phyloP scores from a whole-genome alignment of 2,113 vertebrate species.

The Stictonetta naevosa region DNA sequence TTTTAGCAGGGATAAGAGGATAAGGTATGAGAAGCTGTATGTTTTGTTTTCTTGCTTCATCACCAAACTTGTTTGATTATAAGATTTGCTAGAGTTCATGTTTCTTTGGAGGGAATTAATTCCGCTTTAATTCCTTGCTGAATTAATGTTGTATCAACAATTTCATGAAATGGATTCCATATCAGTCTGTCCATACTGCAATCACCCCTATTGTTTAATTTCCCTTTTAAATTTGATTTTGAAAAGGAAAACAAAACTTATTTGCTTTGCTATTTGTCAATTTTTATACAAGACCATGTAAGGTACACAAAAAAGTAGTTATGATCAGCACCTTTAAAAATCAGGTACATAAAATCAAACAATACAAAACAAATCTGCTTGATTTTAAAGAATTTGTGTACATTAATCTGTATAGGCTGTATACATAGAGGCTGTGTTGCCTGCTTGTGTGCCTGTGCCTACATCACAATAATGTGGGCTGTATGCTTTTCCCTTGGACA shows the following conservation, averaged over 20 bases:
- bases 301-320: not conserved
- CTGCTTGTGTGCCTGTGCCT: not conserved
- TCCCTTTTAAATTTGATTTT: not conserved
- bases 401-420: not conserved
- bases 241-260: not conserved
- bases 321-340: not conserved
- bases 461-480: not conserved
- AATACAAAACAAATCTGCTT: not conserved
- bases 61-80: not conserved
- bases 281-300: not conserved
- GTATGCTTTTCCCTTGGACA: conserved; percentile 15
- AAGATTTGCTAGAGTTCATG: not conserved
- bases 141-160: not conserved
- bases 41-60: not conserved
- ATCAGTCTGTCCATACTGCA: not conserved
- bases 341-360: not conserved
- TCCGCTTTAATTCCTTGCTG: not conserved
- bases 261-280: not conserved
- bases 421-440: not conserved
- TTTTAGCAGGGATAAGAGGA: not conserved
- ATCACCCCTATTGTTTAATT: not conserved
- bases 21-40: not conserved
- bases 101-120: not conserved
- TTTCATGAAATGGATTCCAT: not conserved
- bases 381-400: not conserved